Evolutionary conservation across 2,888 invertebrate genomes (phyloP).

Genomic region (Drosophila dives): DNA sequence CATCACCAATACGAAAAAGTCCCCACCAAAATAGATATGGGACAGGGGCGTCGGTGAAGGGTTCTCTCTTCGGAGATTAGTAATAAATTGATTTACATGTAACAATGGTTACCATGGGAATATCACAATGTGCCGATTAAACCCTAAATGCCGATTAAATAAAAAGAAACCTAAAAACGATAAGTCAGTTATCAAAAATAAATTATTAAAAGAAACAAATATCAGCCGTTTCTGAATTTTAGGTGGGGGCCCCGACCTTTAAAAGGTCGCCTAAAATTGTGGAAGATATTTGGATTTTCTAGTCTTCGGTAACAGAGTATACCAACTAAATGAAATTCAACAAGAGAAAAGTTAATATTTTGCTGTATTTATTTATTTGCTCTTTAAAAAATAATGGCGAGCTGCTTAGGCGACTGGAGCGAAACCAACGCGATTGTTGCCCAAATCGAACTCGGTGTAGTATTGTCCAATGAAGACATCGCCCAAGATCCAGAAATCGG

Average conservation of each 20-base stretch:
- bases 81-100: not conserved
- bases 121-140: slow-evolving; percentile 2
- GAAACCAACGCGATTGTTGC: slow-evolving; percentile 94
- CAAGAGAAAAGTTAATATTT: not conserved
- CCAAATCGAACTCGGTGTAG: slow-evolving; percentile 97
- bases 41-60: not conserved
- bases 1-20: not conserved
- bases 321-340: not conserved
- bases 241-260: too few relatives aligned
- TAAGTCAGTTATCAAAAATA: not conserved
- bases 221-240: too few relatives aligned
- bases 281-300: too few relatives aligned
- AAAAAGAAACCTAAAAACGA: not conserved
- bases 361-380: slow-evolving; percentile 30
- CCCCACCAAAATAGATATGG: not conserved
- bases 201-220: not conserved
- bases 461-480: slow-evolving; percentile 97
- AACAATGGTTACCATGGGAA: not conserved
- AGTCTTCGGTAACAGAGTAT: not conserved
- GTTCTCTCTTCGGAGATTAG: slow-evolving; percentile 5
- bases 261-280: too few relatives aligned
- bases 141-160: not conserved
- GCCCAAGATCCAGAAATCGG: slow-evolving; percentile 95
- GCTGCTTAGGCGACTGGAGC: slow-evolving; percentile 86
- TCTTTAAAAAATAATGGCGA: slow-evolving; percentile 2